These are phyloP conservation scores for Boloria selene DNA, from an alignment of 2,888 invertebrate genomes.

Conservation along the genomic window DNA sequence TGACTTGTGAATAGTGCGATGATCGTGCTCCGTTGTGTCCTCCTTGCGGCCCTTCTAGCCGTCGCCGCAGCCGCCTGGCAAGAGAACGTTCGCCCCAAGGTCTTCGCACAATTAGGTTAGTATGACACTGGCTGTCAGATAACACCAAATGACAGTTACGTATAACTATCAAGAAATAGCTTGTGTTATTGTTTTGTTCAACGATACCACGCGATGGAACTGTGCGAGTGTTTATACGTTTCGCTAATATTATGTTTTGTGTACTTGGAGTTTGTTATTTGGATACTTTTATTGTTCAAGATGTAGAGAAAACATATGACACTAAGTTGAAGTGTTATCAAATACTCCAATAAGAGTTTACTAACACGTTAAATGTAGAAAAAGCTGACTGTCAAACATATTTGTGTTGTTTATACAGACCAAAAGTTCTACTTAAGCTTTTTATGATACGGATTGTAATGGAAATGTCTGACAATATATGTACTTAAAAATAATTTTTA, in stretches of 20 bases:
- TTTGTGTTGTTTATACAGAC: not conserved
- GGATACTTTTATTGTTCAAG: not conserved
- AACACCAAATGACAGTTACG: slow-evolving; percentile 32
- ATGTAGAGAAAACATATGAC: not conserved
- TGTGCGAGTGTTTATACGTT: slow-evolving; percentile 40
- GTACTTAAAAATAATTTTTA: too few relatives aligned
- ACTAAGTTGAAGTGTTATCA: not conserved
- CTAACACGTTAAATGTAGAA: not conserved
- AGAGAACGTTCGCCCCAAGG: slow-evolving; percentile 95
- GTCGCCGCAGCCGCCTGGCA: slow-evolving; percentile 88
- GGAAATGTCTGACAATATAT: not conserved
- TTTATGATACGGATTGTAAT: slow-evolving; percentile 5
- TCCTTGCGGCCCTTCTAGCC: slow-evolving; percentile 80
- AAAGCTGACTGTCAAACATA: not conserved
- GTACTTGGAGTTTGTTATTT: not conserved
- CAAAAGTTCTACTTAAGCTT: not conserved
- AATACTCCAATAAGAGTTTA: slow-evolving; percentile 9
- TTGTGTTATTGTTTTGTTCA: slow-evolving; percentile 76
- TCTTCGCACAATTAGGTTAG: slow-evolving; percentile 96
- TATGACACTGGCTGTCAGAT: slow-evolving; percentile 47
- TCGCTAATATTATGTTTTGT: slow-evolving; percentile 24
- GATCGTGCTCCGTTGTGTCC: slow-evolving; percentile 77
- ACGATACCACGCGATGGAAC: slow-evolving; percentile 39
- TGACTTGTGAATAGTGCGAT: slow-evolving; percentile 81
- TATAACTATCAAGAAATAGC: slow-evolving; percentile 41